Base-by-base conservation (phyloP, 2,888 invertebrate species). In the Lasioglossum pauxillum region DNA sequence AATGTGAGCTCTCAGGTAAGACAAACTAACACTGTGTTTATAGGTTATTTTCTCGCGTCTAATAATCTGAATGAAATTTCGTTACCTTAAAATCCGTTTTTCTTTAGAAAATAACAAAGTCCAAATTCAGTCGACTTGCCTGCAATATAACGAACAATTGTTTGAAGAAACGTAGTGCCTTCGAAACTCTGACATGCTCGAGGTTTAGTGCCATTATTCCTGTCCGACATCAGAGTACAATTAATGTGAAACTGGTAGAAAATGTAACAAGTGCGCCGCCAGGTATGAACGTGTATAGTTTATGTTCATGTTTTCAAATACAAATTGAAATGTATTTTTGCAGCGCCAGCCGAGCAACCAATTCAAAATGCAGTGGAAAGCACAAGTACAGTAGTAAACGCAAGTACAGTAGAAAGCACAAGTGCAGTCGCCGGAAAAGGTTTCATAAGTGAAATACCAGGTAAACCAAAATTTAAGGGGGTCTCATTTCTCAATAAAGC, bases 191-290 rank as follows among this genome's bases (percentile, higher is more conserved):
- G 12, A 83, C 69, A 53, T 78, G 75, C 46, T 78, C 71, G 1
- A 84, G 79, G 57, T 57, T 90, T 44, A 74, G 91, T n/a, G 87
- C 78, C 23, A 81, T 89, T 8, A 84, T 86, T n/a, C 88, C 87
- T 14, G 77, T 92, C 14, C 91, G 94, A n/a, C 74, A 91, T 79
- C 85, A 92, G 10, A 94, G 93, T 53, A 90, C 91, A 19, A 75
- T 71, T 60, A 81, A 87, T 78, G 69, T n/a, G 72, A n/a, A n/a
- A 14, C 12, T 71, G n/a, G 73, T 23, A 0, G 75, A 64, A 57
- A 72, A 75, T 57, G 72, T 71, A 41, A 83, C 89, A 71, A 82
- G 82, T 72, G 83, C 89, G 44, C 87, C 90, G 23, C 93, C 93
- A 85, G 94, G 94, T 44, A 92, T 93, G 31, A 10, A 49, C 27